Evolutionary conservation across 1,140 invertebrate species (phyloP), one percentile per base, ranked within the genome.

Genomic region (Ceratitis capitata): DNA sequence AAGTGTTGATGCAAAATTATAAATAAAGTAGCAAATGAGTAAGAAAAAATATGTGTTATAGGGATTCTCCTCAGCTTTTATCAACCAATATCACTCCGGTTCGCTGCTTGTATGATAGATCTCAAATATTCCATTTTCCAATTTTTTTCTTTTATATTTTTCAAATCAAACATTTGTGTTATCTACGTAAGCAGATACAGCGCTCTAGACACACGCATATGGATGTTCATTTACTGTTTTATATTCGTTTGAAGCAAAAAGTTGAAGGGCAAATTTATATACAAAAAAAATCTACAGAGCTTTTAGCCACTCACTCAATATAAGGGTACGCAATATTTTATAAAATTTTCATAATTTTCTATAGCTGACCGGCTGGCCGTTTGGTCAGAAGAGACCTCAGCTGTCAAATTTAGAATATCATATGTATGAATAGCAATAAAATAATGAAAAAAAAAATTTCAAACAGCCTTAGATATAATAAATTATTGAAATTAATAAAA

Each of bases 311-410:
- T n/a, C n/a, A n/a, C n/a, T n/a, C n/a, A n/a, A n/a, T n/a, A n/a
- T n/a, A n/a, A n/a, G n/a, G n/a, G n/a, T n/a, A n/a, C n/a, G n/a
- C n/a, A n/a, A n/a, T n/a, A n/a, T n/a, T n/a, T n/a, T n/a, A n/a
- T n/a, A n/a, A n/a, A n/a, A n/a, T n/a, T n/a, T n/a, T n/a, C n/a
- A n/a, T n/a, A n/a, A n/a, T n/a, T n/a, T n/a, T n/a, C n/a, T n/a
- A n/a, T n/a, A n/a, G n/a, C n/a, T n/a, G n/a, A n/a, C n/a, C n/a
- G n/a, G n/a, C n/a, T n/a, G n/a, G n/a, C n/a, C n/a, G n/a, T n/a
- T n/a, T n/a, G n/a, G n/a, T n/a, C n/a, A n/a, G n/a, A 42, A 78
- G 45, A 78, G 69, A 16, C 69, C 69, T 78, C 69, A 78, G 69
- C 69, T 78, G 69, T 78, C 69, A 78, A 23, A 45, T 78, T 35